Conservation (phyloP, 2,113 vertebrate species). For the Pica pica region DNA sequence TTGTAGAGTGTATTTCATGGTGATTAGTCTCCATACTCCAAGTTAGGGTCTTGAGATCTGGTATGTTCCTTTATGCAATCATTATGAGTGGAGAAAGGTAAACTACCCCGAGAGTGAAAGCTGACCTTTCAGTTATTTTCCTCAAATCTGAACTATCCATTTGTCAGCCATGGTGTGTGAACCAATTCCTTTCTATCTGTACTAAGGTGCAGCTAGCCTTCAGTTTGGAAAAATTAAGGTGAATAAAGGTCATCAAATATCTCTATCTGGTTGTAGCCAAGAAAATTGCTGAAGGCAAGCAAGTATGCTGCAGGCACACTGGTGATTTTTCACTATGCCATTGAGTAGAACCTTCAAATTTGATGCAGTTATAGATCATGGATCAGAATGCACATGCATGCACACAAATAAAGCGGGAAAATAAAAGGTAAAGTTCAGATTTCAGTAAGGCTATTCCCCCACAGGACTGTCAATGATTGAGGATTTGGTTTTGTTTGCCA, state of each 20-base stretch:
- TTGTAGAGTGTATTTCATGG: neutral
- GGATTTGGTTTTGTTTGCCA: neutral
- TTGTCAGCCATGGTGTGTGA: neutral
- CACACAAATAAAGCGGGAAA: neutral
- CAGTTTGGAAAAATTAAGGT: conserved; percentile 34
- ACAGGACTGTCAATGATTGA: neutral
- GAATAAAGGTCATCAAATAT: conserved; percentile 26
- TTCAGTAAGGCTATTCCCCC: neutral
- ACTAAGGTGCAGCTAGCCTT: neutral
- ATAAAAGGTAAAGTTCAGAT: neutral
- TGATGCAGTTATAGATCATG: conserved; percentile 26
- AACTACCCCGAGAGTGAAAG: neutral
- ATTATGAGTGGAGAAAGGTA: neutral
- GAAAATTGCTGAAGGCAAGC: conserved; percentile 38
- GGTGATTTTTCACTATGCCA: conserved; percentile 37
- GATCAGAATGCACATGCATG: neutral
- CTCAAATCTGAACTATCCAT: neutral
- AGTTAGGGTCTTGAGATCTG: neutral
- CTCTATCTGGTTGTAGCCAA: conserved; percentile 26
- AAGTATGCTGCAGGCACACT: neutral
- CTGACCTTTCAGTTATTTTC: neutral
- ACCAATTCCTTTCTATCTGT: neutral
- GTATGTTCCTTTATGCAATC: neutral
- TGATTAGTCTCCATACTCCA: neutral
- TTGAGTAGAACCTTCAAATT: conserved; percentile 25